Evolutionary conservation across 2,113 vertebrate species (phyloP), one percentile per base, ranked within the genome.

Genomic region (Pachypanchax playfairii): DNA sequence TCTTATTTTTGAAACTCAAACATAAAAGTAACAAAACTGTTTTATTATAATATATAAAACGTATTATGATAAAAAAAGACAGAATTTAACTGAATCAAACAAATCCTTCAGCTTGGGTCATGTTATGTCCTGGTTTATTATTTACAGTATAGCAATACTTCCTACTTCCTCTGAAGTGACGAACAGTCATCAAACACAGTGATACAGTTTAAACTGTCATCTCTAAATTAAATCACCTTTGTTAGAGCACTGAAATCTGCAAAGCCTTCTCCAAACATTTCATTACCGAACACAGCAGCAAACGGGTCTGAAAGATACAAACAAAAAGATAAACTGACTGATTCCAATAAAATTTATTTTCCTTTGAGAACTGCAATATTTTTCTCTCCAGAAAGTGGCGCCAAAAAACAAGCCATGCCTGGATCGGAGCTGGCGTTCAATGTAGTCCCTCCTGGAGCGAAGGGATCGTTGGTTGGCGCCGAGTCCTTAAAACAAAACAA

Each of bases 381-480:
- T 12, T 33, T 38, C 6, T 47, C 1, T 6, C 70, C 82, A 88
- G 26, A 65, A 22, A 79, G 60, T 20, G 87, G 63, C 3, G 33
- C 50, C 42, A 21, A 26, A 18, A 10, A 42, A 50, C 44, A 46
- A 51, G 54, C 53, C 81, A 88, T 93, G 98, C 96, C 96, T 88
- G 88, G 87, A 75, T 98, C 95, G 62, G 88, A 92, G 58, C 90
- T 90, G 69, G 92, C 47, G 31, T 84, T 92, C 39, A 95, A 92
- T 73, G 92, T 82, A 6, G 93, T 97, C 65, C 96, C 96, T 76
- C 96, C 96, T 44, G 97, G 97, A 86, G 96, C 97, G 80, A 99
- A 99, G 2, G 97, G 97, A 74, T 99, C 97, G 67, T 97, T 96
- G 79, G 89, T 71, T 48, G 72, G 79, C 87, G 94, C 69, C 5